Percentiles rank a stretch among this genome's conserved stretches.
Evolutionary conservation across 2,797 vertebrate genomes (phyloP).

Genomic region (Oophaga sylvatica): DNA sequence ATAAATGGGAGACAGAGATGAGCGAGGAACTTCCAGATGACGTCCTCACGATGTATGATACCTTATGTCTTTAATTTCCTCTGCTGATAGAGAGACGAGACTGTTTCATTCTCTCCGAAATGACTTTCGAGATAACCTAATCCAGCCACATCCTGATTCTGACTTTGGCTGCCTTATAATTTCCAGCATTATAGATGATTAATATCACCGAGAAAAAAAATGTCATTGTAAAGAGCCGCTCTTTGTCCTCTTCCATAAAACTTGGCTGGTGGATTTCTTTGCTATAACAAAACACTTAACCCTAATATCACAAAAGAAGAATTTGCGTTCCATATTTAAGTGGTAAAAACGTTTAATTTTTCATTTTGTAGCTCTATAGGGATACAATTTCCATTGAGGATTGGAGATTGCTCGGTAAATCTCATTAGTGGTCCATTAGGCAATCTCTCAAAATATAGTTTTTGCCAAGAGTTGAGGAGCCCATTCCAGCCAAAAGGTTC

Average conservation of each 20-base stretch:
- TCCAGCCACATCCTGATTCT: slow-evolving; percentile 42
- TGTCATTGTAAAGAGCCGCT: slow-evolving; percentile 7
- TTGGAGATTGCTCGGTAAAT: not conserved
- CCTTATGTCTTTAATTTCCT: slow-evolving; percentile 57
- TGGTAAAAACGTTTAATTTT: not conserved
- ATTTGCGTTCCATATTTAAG: not conserved
- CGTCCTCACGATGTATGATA: slow-evolving; percentile 48
- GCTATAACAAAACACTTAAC: not conserved
- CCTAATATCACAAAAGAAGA: not conserved
- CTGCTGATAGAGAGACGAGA: slow-evolving; percentile 58
- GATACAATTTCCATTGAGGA: not conserved
- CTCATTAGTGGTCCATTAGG: not conserved
- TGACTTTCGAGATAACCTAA: slow-evolving; percentile 55
- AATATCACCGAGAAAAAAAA: slow-evolving; percentile 24
- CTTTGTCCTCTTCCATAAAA: not conserved
- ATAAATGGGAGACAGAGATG: not conserved
- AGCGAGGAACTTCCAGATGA: slow-evolving; percentile 23
- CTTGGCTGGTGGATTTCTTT: not conserved
- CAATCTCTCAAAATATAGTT: too few relatives aligned
- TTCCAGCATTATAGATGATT: slow-evolving; percentile 47
- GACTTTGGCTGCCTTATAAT: slow-evolving; percentile 29
- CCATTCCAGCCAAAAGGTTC: too few relatives aligned
- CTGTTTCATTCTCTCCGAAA: slow-evolving; percentile 18
- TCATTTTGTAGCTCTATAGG: too few relatives aligned
- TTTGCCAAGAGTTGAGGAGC: too few relatives aligned